Base-by-base conservation (phyloP, 30 jellyfish, hydroid and myxozoan species). In the Hydractinia echinata region DNA sequence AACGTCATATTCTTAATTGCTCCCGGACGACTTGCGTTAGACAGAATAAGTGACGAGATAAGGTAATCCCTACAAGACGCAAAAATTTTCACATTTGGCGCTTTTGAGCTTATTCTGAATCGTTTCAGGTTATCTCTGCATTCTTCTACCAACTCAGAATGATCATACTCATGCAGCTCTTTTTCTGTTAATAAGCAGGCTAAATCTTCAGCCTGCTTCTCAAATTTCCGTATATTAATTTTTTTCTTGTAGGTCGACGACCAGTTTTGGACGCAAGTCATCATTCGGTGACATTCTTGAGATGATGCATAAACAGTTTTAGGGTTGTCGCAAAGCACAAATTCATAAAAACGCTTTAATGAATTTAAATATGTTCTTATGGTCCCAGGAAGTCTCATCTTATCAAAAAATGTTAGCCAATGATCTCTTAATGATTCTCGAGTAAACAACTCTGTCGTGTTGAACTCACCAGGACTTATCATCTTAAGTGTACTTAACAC, bases 321-420 rank as follows among this genome's bases (percentile, higher is more conserved):
- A 5, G 81, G 81, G 15, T 71, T 30, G 67, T 71, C 7, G 53
- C 60, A 20, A 30, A 20, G 18, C 10, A 60, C 82, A 20, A 53
- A 78, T 16, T 78, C 60, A 20, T 58, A 78, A 30, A 78, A 78
- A 20, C n/a, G 55, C 18, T 50, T 53, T 44, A 78, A 60, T 39
- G 84, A 78, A 50, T 78, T n/a, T 52, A 78, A 54, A 78, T 78
- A 78, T n/a, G 83, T 39, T 78, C 61, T 78, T 10, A 78, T 82
- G 14, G 86, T 56, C 30, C 83, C 87, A 13, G 87, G 84, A 10
- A 16, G 54, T 39, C 74, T 52, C 44, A 49, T 39, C 3, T n/a
- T 4, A 18, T 64, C 81, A 79, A 79, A 79, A 9, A 4, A 15
- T 6, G 60, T 66, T 7, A n/a, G 82, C 56, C 82, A 79, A 8